Percentiles rank a stretch among this genome's conserved stretches.
Evolutionary conservation across 2,888 invertebrate species (phyloP).

Genomic region (Encarsia formosa): DNA sequence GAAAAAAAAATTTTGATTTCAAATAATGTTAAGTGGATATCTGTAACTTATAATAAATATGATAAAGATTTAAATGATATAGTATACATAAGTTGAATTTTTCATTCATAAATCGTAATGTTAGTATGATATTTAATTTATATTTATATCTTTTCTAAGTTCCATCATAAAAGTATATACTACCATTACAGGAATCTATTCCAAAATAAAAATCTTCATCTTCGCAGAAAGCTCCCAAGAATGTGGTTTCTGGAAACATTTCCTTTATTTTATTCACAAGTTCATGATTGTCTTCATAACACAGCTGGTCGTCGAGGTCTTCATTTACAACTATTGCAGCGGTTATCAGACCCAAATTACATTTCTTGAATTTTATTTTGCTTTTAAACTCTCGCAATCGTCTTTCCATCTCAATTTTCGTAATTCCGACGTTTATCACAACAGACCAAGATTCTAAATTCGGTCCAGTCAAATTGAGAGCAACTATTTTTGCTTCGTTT

Average conservation of each 20-base stretch:
- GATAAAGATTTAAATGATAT: too few relatives aligned
- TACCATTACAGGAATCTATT: too few relatives aligned
- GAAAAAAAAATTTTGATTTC: too few relatives aligned
- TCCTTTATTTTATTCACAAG: background rate
- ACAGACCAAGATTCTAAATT: constrained; percentile 2
- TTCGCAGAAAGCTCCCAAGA: background rate
- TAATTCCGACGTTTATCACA: background rate
- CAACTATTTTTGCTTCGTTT: background rate
- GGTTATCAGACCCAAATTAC: background rate
- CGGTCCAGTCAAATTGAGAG: background rate
- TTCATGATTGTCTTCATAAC: background rate
- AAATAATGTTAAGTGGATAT: too few relatives aligned
- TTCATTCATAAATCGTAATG: too few relatives aligned
- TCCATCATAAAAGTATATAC: too few relatives aligned
- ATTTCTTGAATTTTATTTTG: background rate
- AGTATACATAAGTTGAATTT: too few relatives aligned
- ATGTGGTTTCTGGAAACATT: background rate
- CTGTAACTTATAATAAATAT: too few relatives aligned
- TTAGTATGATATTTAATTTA: too few relatives aligned
- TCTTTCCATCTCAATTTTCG: background rate
- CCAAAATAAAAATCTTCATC: background rate
- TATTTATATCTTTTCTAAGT: too few relatives aligned
- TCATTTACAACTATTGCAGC: background rate
- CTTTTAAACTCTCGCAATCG: background rate
- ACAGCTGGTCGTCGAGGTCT: background rate